phyloP scores from a whole-genome alignment of 2,797 vertebrate genomes.

The Mormyrus proboscirostris region DNA sequence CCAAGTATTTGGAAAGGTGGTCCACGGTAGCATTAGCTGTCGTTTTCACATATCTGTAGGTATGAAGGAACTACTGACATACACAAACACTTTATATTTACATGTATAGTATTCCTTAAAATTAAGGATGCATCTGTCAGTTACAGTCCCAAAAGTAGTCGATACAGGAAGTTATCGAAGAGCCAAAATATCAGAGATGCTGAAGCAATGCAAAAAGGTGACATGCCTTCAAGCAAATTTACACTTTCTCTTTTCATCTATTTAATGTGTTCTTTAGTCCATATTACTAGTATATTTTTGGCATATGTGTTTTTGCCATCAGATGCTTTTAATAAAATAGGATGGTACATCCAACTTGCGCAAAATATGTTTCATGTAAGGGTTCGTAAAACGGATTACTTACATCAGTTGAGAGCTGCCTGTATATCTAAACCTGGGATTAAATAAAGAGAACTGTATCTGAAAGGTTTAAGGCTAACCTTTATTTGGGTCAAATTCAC shows the following conservation, averaged over 20 bases:
- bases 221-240: background rate
- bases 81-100: background rate
- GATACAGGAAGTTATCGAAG: background rate
- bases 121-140: background rate
- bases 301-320: background rate
- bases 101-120: background rate
- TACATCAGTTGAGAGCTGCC: background rate
- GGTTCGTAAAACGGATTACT: background rate
- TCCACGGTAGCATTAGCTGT: conserved; percentile 84
- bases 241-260: background rate
- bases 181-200: background rate
- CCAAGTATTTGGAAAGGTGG: conserved; percentile 84
- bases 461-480: background rate
- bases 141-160: background rate
- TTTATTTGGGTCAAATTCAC: background rate
- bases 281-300: background rate
- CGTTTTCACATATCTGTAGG: conserved; percentile 76
- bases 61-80: background rate
- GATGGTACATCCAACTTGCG: background rate
- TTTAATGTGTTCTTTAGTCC: background rate
- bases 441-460: background rate
- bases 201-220: background rate
- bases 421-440: conserved; percentile 5
- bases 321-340: background rate
- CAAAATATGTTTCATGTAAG: background rate